These are phyloP conservation scores for Sylvia atricapilla DNA, from an alignment of 2,113 vertebrate genomes.

Conservation along the genomic window DNA sequence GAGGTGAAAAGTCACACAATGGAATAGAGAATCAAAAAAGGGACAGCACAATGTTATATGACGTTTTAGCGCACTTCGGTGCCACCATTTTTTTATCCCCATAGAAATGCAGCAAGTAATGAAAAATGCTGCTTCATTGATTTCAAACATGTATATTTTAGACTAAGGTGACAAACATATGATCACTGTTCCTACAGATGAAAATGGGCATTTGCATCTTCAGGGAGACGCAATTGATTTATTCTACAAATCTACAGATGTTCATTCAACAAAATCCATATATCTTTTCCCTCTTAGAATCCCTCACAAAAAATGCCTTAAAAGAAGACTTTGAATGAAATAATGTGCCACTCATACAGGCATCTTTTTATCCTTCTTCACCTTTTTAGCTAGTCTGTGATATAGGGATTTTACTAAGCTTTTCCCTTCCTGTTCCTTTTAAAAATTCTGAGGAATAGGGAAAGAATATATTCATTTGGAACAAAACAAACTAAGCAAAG, in stretches of 20 bases:
- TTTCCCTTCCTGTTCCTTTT: background rate
- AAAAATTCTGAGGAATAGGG: background rate
- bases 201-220: conserved; percentile 10
- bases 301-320: background rate
- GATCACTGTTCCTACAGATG: background rate
- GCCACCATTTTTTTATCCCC: background rate
- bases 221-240: background rate
- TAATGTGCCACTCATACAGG: background rate
- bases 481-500: background rate
- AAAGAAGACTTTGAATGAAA: background rate
- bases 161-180: background rate
- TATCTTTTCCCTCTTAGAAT: background rate
- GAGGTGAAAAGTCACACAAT: conserved; percentile 50
- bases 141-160: background rate
- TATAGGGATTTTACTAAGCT: background rate
- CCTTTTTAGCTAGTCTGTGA: background rate
- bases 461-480: background rate
- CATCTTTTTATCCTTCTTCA: background rate
- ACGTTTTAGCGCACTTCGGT: background rate
- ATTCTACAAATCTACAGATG: background rate
- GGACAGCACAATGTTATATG: background rate
- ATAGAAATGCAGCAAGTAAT: background rate
- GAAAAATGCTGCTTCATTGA: background rate
- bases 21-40: conserved; percentile 1
- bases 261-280: background rate